phyloP scores from a whole-genome alignment of 2,113 vertebrate species.

The Oostethus manadensis region DNA sequence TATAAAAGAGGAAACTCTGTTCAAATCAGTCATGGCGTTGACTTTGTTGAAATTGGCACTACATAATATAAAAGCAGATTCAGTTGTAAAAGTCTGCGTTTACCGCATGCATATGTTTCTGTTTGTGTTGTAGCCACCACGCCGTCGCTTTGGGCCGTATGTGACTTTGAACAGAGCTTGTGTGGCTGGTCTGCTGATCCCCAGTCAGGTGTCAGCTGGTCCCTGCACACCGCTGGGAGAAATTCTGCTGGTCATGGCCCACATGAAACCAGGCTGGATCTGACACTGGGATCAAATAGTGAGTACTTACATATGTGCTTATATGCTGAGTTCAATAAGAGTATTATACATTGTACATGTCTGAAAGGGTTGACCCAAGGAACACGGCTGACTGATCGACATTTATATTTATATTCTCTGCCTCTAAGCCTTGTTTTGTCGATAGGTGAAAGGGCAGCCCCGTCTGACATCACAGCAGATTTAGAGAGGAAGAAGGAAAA shows the following conservation, averaged over 20 bases:
- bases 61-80: not conserved
- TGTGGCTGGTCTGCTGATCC: slow-evolving; percentile 91
- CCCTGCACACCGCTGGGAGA: slow-evolving; percentile 71
- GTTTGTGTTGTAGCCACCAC: slow-evolving; percentile 55
- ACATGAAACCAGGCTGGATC: slow-evolving; percentile 70
- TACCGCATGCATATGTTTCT: not conserved
- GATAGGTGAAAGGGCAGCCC: too few species aligned
- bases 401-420: not conserved
- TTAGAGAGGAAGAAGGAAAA: not conserved
- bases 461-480: not conserved
- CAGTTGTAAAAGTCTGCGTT: not conserved
- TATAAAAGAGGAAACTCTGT: not conserved
- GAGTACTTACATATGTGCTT: slow-evolving; percentile 31
- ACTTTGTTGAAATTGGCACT: not conserved
- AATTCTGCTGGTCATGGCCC: slow-evolving; percentile 57
- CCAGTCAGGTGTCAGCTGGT: slow-evolving; percentile 81
- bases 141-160: slow-evolving; percentile 79
- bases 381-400: not conserved
- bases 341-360: not conserved
- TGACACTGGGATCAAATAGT: slow-evolving; percentile 66
- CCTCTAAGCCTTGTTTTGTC: not conserved
- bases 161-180: slow-evolving; percentile 86
- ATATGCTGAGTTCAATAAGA: not conserved
- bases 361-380: not conserved
- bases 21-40: too few species aligned